Percentiles rank a stretch among this genome's conserved stretches.
Conservation (phyloP, 2,888 invertebrate genomes). For the Cantharis rufa region DNA sequence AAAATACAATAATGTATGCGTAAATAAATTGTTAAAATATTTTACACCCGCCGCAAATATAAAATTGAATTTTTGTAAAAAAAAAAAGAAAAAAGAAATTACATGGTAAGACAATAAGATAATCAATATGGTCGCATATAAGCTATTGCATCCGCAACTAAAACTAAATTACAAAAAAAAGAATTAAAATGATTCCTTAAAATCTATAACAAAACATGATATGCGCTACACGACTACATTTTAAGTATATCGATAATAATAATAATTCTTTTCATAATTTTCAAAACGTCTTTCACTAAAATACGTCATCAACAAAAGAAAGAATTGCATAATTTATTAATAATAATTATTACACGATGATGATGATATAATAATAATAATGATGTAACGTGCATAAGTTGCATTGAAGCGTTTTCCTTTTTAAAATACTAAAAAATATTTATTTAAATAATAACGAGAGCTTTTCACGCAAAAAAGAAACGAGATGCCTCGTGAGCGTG, state of each 20-base stretch:
- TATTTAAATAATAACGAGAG: background rate
- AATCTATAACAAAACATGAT: constrained; percentile 26
- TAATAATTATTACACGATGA: background rate
- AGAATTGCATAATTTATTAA: background rate
- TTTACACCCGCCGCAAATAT: constrained; percentile 10
- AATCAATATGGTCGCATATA: constrained; percentile 10
- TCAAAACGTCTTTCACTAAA: background rate
- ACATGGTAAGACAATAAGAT: constrained; percentile 6
- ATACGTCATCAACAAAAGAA: background rate
- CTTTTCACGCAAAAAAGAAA: background rate
- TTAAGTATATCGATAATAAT: background rate
- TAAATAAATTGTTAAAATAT: constrained; percentile 18
- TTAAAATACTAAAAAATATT: background rate
- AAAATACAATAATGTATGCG: constrained; percentile 25
- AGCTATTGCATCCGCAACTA: constrained; percentile 25
- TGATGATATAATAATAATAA: background rate
- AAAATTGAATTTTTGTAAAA: constrained; percentile 9
- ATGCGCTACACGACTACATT: constrained; percentile 28
- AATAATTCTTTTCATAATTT: background rate
- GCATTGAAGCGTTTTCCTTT: background rate
- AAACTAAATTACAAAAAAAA: constrained; percentile 7
- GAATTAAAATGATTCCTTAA: constrained; percentile 9
- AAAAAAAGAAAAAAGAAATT: constrained; percentile 6
- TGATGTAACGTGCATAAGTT: background rate
- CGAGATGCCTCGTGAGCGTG: background rate